phyloP scores from a whole-genome alignment of 2,888 invertebrate genomes.

The Salticus scenicus region DNA sequence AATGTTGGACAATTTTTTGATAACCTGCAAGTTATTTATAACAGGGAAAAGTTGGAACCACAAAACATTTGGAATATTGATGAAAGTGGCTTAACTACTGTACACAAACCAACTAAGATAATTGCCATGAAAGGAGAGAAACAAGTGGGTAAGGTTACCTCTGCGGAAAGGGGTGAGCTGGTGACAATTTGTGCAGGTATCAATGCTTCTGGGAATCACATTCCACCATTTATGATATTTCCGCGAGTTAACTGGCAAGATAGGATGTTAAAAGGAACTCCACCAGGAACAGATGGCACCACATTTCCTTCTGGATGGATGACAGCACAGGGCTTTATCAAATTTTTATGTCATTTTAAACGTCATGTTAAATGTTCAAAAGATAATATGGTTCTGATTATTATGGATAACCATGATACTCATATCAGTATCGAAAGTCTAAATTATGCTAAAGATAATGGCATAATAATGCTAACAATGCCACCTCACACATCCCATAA shows the following conservation, averaged over 20 bases:
- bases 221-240: neutral
- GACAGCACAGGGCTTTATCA: constrained; percentile 49
- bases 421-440: constrained; percentile 73
- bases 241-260: neutral
- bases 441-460: constrained; percentile 74
- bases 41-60: neutral
- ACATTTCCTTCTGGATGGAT: neutral
- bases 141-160: neutral
- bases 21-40: neutral
- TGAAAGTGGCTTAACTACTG: neutral
- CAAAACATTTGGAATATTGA: neutral
- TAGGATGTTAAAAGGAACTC: neutral
- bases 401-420: constrained; percentile 73
- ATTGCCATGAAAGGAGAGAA: neutral
- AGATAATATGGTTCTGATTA: constrained; percentile 18
- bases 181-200: neutral
- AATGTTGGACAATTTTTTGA: neutral
- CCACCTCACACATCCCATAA: constrained; percentile 76
- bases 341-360: constrained; percentile 72
- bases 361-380: constrained; percentile 73
- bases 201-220: neutral
- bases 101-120: neutral
- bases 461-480: constrained; percentile 75
- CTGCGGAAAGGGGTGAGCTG: neutral
- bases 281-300: neutral